Conservation (phyloP, 1,140 invertebrate genomes). For the Mylabris phalerata region DNA sequence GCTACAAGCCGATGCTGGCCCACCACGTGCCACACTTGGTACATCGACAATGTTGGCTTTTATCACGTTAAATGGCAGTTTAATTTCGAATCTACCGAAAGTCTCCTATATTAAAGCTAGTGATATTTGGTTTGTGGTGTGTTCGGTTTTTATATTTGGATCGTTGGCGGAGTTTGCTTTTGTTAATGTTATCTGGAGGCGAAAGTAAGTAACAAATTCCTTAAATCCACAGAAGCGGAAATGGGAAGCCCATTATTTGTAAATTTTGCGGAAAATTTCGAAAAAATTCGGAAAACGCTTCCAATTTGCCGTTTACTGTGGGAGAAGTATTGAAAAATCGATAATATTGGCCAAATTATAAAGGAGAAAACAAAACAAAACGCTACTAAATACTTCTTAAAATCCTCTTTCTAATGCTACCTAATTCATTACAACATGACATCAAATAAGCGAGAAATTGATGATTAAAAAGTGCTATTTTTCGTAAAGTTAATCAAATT, state of each 20-base stretch:
- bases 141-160: constrained; percentile 76
- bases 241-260: no score
- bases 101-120: constrained; percentile 88
- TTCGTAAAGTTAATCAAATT: no score
- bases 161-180: constrained; percentile 83
- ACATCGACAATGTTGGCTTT: constrained; percentile 83
- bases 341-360: constrained; percentile 57
- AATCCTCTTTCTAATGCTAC: no score
- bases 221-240: not conserved
- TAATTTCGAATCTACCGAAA: constrained; percentile 76
- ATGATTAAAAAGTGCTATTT: no score
- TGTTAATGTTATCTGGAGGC: constrained; percentile 80
- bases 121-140: constrained; percentile 84
- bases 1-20: constrained; percentile 79
- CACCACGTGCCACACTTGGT: constrained; percentile 69
- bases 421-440: no score
- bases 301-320: no score
- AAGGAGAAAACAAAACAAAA: constrained; percentile 53
- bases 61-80: constrained; percentile 75
- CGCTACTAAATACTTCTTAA: no score
- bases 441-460: no score
- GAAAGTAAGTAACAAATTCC: constrained; percentile 51
- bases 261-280: constrained; percentile 44
- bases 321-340: no score
- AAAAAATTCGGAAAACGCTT: no score